These are phyloP conservation scores for Synanthedon myopaeformis DNA, from an alignment of 2,888 invertebrate genomes.

Conservation along the genomic window DNA sequence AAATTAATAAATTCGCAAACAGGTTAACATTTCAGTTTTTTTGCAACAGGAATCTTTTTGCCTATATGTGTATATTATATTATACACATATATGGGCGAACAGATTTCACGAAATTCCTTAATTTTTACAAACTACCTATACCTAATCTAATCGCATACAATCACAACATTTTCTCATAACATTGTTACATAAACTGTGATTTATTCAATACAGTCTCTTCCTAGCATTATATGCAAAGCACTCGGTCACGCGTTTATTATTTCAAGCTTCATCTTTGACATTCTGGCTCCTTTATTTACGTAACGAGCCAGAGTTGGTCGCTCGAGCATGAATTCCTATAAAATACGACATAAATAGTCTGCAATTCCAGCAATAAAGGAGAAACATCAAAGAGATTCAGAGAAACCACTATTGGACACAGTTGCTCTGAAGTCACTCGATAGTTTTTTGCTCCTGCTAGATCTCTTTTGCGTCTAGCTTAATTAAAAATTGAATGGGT, in stretches of 20 bases:
- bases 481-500: conserved; percentile 56
- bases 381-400: conserved; percentile 50
- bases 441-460: conserved; percentile 6
- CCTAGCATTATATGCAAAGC: conserved; percentile 36
- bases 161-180: conserved; percentile 5
- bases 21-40: too few relatives aligned
- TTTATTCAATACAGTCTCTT: conserved; percentile 27
- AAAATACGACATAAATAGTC: conserved; percentile 47
- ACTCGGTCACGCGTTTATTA: conserved; percentile 35
- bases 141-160: not conserved
- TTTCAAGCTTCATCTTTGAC: conserved; percentile 34
- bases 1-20: too few relatives aligned
- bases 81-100: too few relatives aligned
- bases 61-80: too few relatives aligned
- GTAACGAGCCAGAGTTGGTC: conserved; percentile 30
- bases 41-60: too few relatives aligned
- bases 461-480: conserved; percentile 17
- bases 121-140: too few relatives aligned
- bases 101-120: too few relatives aligned
- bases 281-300: conserved; percentile 28
- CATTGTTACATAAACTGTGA: conserved; percentile 11
- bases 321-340: conserved; percentile 41
- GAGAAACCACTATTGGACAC: conserved; percentile 34
- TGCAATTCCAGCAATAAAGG: conserved; percentile 39
- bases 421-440: conserved; percentile 17